Evolutionary conservation across 2,888 invertebrate genomes (phyloP), one percentile per base, ranked within the genome.

Genomic region (Cosmia pyralina): DNA sequence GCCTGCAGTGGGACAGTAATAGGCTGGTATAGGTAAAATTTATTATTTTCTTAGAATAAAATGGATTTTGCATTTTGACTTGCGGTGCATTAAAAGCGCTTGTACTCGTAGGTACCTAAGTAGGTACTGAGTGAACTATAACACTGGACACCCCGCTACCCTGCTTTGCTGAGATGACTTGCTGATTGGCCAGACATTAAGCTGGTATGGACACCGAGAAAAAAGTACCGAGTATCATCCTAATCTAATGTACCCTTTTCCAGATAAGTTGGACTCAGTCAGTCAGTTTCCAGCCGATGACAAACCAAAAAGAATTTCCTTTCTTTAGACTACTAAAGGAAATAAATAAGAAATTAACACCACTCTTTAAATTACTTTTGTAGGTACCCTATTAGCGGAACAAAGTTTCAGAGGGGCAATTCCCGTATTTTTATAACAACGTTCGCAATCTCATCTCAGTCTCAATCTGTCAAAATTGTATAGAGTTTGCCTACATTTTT

Each of bases 401-500:
- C 69, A 38, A 80, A 75, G 62, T 75, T 66, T 11, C 11, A 60
- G 67, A n/a, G n/a, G n/a, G n/a, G n/a, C n/a, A n/a, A n/a, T n/a
- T n/a, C n/a, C n/a, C n/a, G n/a, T n/a, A n/a, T n/a, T n/a, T n/a
- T n/a, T n/a, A n/a, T n/a, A n/a, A n/a, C n/a, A n/a, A n/a, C n/a
- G n/a, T n/a, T n/a, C n/a, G n/a, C n/a, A n/a, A n/a, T n/a, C n/a
- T n/a, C n/a, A n/a, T n/a, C n/a, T n/a, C n/a, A n/a, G n/a, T n/a
- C n/a, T n/a, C n/a, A n/a, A n/a, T n/a, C n/a, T n/a, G n/a, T n/a
- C n/a, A n/a, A n/a, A n/a, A n/a, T n/a, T n/a, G n/a, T n/a, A n/a
- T n/a, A n/a, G n/a, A n/a, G n/a, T n/a, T n/a, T n/a, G n/a, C n/a
- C n/a, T n/a, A n/a, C n/a, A n/a, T n/a, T n/a, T n/a, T n/a, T n/a